Evolutionary conservation across 2,113 vertebrate genomes (phyloP).

Genomic region (Paraplagusia blochii): DNA sequence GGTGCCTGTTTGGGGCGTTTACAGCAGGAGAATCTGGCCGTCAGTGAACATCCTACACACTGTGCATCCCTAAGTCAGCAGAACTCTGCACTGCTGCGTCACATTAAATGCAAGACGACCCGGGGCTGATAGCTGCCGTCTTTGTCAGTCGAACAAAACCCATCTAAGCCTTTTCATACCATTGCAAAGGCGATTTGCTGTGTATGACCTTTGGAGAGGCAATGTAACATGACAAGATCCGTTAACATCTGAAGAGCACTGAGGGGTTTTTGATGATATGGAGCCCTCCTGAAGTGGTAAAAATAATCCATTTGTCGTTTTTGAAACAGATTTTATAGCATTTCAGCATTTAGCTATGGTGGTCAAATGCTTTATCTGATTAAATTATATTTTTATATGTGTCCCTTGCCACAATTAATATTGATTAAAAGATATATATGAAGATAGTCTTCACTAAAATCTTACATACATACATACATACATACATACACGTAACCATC

Average conservation of each 20-base stretch:
- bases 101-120: constrained; percentile 57
- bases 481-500: too few relatives aligned
- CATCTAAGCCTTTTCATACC: constrained; percentile 54
- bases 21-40: constrained; percentile 31
- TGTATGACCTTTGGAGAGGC: constrained; percentile 67
- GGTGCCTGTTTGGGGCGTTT: constrained; percentile 16
- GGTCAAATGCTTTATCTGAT: too few relatives aligned
- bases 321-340: too few relatives aligned
- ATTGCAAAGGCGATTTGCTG: constrained; percentile 61
- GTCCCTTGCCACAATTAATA: too few relatives aligned
- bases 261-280: constrained; percentile 50
- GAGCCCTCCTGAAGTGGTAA: constrained; percentile 46
- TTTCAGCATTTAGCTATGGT: too few relatives aligned
- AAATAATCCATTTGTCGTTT: constrained; percentile 42
- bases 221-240: constrained; percentile 68
- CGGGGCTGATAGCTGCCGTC: constrained; percentile 45
- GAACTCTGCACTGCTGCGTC: constrained; percentile 55
- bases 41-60: constrained; percentile 48
- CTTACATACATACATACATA: too few relatives aligned
- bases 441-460: too few relatives aligned
- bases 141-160: constrained; percentile 65
- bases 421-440: too few relatives aligned
- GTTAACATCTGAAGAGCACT: constrained; percentile 59
- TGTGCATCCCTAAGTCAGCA: constrained; percentile 56
- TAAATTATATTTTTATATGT: too few relatives aligned